Evolutionary conservation across 1,140 invertebrate genomes (phyloP).

Genomic region (Probaryconus sp.): DNA sequence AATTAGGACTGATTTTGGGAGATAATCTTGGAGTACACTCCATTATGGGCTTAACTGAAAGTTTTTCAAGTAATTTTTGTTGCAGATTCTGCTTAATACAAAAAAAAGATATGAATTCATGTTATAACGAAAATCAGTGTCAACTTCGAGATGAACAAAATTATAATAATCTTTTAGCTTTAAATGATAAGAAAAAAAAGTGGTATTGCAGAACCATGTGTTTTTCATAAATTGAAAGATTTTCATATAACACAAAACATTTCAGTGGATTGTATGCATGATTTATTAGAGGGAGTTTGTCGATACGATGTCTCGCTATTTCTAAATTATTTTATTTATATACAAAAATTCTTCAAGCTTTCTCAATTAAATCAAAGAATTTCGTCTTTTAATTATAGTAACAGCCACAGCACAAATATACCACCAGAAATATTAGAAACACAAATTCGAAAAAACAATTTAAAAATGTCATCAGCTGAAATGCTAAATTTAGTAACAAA

Average conservation of each 20-base stretch:
- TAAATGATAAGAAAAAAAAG: too few relatives aligned
- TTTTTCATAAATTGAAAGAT: too few relatives aligned
- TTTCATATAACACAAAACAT: too few relatives aligned
- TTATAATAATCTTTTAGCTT: conserved; percentile 1
- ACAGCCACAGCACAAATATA: neutral
- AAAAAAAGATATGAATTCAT: neutral
- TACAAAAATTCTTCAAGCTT: neutral
- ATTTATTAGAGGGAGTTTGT: neutral
- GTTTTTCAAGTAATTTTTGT: conserved; percentile 2
- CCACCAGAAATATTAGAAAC: neutral
- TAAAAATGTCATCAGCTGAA: neutral
- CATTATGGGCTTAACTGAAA: conserved; percentile 5
- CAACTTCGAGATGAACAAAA: neutral
- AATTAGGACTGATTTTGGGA: conserved; percentile 6
- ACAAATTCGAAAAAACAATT: neutral
- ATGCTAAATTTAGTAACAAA: neutral
- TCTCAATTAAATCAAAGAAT: neutral
- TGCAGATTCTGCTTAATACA: conserved; percentile 7
- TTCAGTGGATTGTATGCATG: too few relatives aligned
- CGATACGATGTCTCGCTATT: neutral
- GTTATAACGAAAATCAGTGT: neutral
- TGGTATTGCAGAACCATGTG: too few relatives aligned
- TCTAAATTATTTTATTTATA: neutral
- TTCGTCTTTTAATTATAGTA: neutral
- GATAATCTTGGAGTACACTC: conserved; percentile 22